Base-by-base conservation (phyloP, 2,113 vertebrate species). In the Rhinoptilus africanus region DNA sequence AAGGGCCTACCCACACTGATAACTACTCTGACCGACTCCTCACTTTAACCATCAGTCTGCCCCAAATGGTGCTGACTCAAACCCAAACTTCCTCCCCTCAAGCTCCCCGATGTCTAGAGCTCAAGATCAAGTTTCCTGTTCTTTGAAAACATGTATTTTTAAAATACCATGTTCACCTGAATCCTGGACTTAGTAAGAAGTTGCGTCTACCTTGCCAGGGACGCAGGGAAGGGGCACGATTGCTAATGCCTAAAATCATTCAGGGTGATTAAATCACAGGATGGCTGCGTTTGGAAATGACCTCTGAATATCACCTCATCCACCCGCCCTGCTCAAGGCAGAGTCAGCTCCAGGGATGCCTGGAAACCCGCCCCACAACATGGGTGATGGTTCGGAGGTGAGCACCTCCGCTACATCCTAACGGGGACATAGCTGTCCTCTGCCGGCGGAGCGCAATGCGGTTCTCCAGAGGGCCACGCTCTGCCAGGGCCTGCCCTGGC, bases 101-200 rank as follows among this genome's bases (percentile, higher is more conserved):
- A 2, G 8, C 19, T 41, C 10, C 13, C 71, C 2, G 2, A 32
- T 50, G 77, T 59, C 71, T 32, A 30, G 14, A 39, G 51, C 51
- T 67, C 10, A 6, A 45, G 14, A 16, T 78, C 63, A 57, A 39
- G 14, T 16, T 62, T 45, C 17, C 2, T 16, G 7, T 17, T 56
- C 63, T 53, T 53, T 64, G 39, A 53, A 60, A 84, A 60, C 2
- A 45, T 0, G 1, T 2, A 1, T 15, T 28, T 78, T 73, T 10
- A 45, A 71, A 77, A n/a, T 2, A 45, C 2, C 22, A n/a, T 24
- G 8, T 48, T 60, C 57, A 64, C 47, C 30, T 6, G 66, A 34
- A 66, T 14, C 22, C 23, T 6, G 32, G n/a, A 30, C 12, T 43
- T 10, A 20, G 5, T 18, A 34, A 54, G 47, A 74, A 17, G 19